phyloP scores from a whole-genome alignment of 2,888 invertebrate genomes.

The Stomorhina lunata region DNA sequence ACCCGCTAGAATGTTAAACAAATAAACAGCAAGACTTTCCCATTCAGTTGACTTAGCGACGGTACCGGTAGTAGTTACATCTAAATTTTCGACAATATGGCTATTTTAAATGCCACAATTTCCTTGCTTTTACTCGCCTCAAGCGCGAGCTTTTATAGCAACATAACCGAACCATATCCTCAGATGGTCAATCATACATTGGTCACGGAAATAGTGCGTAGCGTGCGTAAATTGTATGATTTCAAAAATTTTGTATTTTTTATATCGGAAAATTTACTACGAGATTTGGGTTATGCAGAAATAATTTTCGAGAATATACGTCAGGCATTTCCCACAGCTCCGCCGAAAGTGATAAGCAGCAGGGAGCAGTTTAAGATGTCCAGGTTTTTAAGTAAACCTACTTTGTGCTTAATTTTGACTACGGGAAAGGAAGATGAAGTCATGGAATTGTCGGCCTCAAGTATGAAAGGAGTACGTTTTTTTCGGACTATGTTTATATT shows the following conservation, averaged over 20 bases:
- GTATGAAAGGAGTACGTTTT: slow-evolving; percentile 68
- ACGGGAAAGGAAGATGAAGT: slow-evolving; percentile 71
- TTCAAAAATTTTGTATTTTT: slow-evolving; percentile 74
- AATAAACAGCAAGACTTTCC: background rate
- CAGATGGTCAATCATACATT: slow-evolving; percentile 67
- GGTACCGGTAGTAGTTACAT: background rate
- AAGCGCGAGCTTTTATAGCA: background rate
- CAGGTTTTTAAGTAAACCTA: slow-evolving; percentile 70
- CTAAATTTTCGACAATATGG: background rate
- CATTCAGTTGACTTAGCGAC: slow-evolving; percentile 1
- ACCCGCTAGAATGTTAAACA: slow-evolving; percentile 1
- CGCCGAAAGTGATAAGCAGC: slow-evolving; percentile 67
- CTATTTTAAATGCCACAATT: slow-evolving; percentile 46
- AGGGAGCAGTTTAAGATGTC: slow-evolving; percentile 59
- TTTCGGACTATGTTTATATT: slow-evolving; percentile 73
- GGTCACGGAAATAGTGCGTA: slow-evolving; percentile 67
- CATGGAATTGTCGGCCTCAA: slow-evolving; percentile 71
- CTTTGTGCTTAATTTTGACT: slow-evolving; percentile 71
- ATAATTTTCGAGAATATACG: slow-evolving; percentile 70
- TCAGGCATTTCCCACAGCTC: slow-evolving; percentile 68
- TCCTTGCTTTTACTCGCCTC: slow-evolving; percentile 36
- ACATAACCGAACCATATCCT: slow-evolving; percentile 32
- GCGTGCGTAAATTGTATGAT: slow-evolving; percentile 66
- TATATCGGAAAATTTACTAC: slow-evolving; percentile 70
- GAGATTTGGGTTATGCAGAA: slow-evolving; percentile 43